phyloP scores from a whole-genome alignment of 2,888 invertebrate species.

The Meta bourneti region DNA sequence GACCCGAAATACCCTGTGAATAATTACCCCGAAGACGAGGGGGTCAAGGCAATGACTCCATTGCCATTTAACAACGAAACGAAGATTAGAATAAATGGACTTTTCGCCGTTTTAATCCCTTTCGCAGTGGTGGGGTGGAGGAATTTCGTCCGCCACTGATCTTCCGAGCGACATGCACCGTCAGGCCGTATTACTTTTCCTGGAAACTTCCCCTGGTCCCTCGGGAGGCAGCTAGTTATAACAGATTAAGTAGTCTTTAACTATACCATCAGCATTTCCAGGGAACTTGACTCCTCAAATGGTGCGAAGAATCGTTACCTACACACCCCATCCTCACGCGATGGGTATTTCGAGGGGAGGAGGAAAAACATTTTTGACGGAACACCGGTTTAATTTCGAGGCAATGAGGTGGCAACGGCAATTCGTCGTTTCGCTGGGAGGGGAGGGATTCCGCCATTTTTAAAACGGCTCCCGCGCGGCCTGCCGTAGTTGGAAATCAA shows the following conservation, averaged over 20 bases:
- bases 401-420: constrained; percentile 61
- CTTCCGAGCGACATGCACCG: background rate
- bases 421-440: constrained; percentile 39
- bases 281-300: constrained; percentile 39
- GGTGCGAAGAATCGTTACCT: constrained; percentile 30
- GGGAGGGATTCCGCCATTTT: constrained; percentile 41
- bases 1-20: background rate
- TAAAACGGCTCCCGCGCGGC: constrained; percentile 58
- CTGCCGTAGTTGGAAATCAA: background rate
- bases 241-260: constrained; percentile 56
- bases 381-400: constrained; percentile 54
- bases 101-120: constrained; percentile 19
- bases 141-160: background rate
- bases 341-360: background rate
- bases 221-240: constrained; percentile 38
- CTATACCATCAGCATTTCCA: constrained; percentile 28
- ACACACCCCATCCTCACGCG: too few relatives aligned
- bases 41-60: background rate
- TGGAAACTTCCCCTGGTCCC: background rate
- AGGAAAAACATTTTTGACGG: constrained; percentile 51
- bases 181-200: background rate
- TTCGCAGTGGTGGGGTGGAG: background rate
- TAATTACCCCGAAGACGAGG: background rate
- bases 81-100: constrained; percentile 7
- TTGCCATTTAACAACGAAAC: background rate